These are phyloP conservation scores for Tortricodes alternella DNA, from an alignment of 2,888 invertebrate genomes.

Conservation along the genomic window DNA sequence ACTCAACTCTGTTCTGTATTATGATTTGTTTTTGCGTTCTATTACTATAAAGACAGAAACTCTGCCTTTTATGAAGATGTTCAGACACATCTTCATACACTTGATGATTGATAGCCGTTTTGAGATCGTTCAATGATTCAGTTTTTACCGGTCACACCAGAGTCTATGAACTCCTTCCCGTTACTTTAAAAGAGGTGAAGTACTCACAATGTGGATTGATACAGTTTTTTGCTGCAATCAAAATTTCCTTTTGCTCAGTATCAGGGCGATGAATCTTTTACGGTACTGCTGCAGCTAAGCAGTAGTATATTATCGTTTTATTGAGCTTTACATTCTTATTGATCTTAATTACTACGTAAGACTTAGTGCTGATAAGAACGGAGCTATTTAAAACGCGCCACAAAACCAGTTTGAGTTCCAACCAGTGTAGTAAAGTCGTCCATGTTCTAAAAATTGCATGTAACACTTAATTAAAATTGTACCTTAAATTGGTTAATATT, in stretches of 20 bases:
- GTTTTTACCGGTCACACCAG: constrained; percentile 5
- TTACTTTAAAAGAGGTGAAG: constrained; percentile 16
- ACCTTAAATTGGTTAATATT: not conserved
- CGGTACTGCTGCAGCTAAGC: not conserved
- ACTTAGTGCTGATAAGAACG: not conserved
- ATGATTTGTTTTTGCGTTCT: not conserved
- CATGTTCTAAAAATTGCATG: not conserved
- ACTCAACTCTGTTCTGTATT: not conserved
- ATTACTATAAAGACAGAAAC: not conserved
- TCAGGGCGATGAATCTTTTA: not conserved
- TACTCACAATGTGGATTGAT: constrained; percentile 13
- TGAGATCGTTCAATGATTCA: constrained; percentile 14
- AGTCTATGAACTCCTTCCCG: constrained; percentile 27
- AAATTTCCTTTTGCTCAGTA: constrained; percentile 1
- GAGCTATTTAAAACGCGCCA: constrained; percentile 2
- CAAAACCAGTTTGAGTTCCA: constrained; percentile 13
- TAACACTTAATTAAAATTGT: not conserved
- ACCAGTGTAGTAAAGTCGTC: constrained; percentile 3
- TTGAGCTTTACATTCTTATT: not conserved
- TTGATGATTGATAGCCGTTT: constrained; percentile 2
- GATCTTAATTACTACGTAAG: not conserved
- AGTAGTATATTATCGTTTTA: too few species aligned
- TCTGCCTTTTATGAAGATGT: not conserved
- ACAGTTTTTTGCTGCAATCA: constrained; percentile 19
- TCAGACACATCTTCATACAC: not conserved